Percentiles rank a stretch among this genome's conserved stretches.
Conservation (phyloP, 2,113 vertebrate genomes). For the Cheirogaleus medius region DNA sequence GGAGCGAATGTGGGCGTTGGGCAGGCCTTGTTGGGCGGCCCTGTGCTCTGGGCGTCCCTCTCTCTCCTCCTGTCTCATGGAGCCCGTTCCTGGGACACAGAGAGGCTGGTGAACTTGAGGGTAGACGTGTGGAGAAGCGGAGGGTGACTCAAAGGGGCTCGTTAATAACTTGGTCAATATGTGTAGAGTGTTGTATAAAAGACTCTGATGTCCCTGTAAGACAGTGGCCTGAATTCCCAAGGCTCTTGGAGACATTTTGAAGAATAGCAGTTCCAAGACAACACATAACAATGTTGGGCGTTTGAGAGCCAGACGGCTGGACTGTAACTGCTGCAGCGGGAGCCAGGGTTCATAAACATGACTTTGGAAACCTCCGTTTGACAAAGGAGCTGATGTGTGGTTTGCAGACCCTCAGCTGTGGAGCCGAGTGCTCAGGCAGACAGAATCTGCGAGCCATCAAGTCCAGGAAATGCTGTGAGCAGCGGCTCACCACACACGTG, state of each 20-base stretch:
- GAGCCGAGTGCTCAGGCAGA: background rate
- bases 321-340: slow-evolving; percentile 31
- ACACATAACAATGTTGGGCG: slow-evolving; percentile 38
- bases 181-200: background rate
- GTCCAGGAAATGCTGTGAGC: background rate
- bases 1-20: fast-evolving
- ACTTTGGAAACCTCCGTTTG: slow-evolving; percentile 66
- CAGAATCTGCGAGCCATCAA: background rate
- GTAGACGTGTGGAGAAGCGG: background rate
- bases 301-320: slow-evolving; percentile 42
- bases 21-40: background rate
- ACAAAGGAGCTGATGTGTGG: slow-evolving; percentile 1
- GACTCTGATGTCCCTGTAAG: background rate
- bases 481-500: background rate
- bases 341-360: slow-evolving; percentile 63
- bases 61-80: too few relatives aligned
- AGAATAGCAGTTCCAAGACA: slow-evolving; percentile 58
- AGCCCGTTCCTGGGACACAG: background rate
- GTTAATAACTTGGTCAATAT: background rate
- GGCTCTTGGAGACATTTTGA: slow-evolving; percentile 36
- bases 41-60: background rate
- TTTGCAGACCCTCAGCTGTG: slow-evolving; percentile 57
- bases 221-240: background rate
- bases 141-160: background rate
- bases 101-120: background rate